Percentiles rank a stretch among this genome's conserved stretches.
Evolutionary conservation across 2,113 vertebrate genomes (phyloP).

Genomic region (Podiceps cristatus): DNA sequence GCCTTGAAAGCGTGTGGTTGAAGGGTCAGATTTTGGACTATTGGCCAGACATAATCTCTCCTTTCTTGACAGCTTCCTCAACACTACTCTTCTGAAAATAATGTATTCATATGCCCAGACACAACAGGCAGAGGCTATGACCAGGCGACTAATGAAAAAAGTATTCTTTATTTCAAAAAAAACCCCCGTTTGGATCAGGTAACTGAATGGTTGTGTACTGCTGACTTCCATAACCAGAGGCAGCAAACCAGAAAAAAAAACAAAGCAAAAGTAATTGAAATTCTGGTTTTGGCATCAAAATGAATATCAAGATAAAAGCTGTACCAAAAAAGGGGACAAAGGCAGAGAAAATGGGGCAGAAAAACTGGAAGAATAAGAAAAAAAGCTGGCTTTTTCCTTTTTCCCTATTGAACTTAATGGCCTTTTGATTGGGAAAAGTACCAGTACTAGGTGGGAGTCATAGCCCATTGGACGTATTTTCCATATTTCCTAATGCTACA

Average conservation of each 20-base stretch:
- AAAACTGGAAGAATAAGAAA: not conserved
- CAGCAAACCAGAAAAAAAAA: not conserved
- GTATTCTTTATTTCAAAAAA: constrained; percentile 1
- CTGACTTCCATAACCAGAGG: constrained; percentile 30
- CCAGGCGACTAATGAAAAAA: not conserved
- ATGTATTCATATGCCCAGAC: not conserved
- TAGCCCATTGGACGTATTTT: not conserved
- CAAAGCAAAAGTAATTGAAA: constrained; percentile 4
- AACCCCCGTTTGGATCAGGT: not conserved
- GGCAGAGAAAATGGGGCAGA: not conserved
- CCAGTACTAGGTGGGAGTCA: not conserved
- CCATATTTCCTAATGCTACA: not conserved
- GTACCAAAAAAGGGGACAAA: not conserved
- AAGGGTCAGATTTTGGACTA: not conserved
- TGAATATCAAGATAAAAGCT: not conserved
- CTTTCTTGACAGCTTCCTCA: not conserved
- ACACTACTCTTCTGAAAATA: not conserved
- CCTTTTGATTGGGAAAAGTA: not conserved
- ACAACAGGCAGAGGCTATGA: not conserved
- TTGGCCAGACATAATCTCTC: not conserved
- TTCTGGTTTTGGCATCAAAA: not conserved
- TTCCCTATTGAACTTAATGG: not conserved
- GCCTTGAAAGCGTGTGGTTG: not conserved
- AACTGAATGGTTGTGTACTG: constrained; percentile 8
- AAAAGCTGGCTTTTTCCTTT: not conserved